Conservation (phyloP, 2,888 invertebrate genomes). For the Drosophila borborema region DNA sequence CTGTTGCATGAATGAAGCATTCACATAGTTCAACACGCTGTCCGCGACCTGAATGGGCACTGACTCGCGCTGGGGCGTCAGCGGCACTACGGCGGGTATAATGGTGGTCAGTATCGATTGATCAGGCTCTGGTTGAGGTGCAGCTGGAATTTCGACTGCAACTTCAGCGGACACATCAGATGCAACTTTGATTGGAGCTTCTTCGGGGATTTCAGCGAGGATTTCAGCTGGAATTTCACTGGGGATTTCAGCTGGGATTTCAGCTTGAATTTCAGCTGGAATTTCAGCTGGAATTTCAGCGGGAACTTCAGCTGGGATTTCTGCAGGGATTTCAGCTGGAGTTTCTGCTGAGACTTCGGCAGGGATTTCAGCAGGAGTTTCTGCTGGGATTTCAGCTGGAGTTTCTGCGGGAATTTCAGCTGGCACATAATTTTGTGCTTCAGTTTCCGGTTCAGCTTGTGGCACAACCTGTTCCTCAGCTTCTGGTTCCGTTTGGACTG, state of each 20-base stretch:
- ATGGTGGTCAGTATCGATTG: conserved; percentile 78
- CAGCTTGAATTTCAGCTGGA: neutral
- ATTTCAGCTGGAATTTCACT: neutral
- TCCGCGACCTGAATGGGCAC: conserved; percentile 63
- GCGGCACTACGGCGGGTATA: conserved; percentile 53
- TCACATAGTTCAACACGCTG: conserved; percentile 82
- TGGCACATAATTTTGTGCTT: neutral
- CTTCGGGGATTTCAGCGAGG: neutral
- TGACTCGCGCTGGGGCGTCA: conserved; percentile 14
- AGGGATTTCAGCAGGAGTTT: neutral
- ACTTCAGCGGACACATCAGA: neutral
- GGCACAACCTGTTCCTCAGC: neutral
- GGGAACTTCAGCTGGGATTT: neutral
- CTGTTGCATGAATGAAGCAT: conserved; percentile 72
- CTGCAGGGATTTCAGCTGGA: neutral
- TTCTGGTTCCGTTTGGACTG: neutral
- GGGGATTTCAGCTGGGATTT: neutral
- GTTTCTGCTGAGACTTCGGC: neutral
- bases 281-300: neutral
- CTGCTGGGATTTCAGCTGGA: neutral
- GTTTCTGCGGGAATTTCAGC: neutral
- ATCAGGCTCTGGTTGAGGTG: conserved; percentile 11
- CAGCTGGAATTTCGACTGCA: conserved; percentile 19
- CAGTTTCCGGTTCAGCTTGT: neutral
- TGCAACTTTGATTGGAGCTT: neutral